Percentiles rank a stretch among this genome's conserved stretches.
Conservation (phyloP, 2,797 vertebrate species). For the Galagoides demidoff region DNA sequence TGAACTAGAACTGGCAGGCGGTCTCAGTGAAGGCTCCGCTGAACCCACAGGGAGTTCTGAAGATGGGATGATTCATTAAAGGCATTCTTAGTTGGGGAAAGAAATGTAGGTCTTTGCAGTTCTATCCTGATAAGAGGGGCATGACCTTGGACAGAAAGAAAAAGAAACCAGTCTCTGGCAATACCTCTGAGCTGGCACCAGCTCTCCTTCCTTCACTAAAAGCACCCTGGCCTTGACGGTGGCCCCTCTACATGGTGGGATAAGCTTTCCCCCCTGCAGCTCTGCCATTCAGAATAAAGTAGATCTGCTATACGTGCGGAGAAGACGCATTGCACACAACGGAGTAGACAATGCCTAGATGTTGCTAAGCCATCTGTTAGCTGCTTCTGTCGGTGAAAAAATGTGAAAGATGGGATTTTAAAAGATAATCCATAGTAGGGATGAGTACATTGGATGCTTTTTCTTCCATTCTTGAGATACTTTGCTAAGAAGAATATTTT, state of each 20-base stretch:
- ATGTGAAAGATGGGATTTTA: background rate
- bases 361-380: background rate
- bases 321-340: too few relatives aligned
- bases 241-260: background rate
- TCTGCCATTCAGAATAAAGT: background rate
- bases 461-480: too few relatives aligned
- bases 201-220: background rate
- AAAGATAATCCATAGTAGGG: background rate
- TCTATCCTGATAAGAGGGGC: background rate
- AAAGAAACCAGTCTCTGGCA: background rate
- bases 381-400: background rate
- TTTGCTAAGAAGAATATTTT: too few relatives aligned
- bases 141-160: background rate
- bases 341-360: background rate
- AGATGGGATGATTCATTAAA: background rate
- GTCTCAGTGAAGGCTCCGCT: background rate
- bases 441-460: too few relatives aligned
- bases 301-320: accelerated
- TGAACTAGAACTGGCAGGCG: background rate
- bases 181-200: background rate
- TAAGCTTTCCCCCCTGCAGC: too few relatives aligned
- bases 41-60: background rate
- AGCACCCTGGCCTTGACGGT: background rate
- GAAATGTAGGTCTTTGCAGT: background rate
- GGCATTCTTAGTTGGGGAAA: background rate